Evolutionary conservation across 2,797 vertebrate species (phyloP), one percentile per base, ranked within the genome.

Genomic region (Anguilla pacifica): DNA sequence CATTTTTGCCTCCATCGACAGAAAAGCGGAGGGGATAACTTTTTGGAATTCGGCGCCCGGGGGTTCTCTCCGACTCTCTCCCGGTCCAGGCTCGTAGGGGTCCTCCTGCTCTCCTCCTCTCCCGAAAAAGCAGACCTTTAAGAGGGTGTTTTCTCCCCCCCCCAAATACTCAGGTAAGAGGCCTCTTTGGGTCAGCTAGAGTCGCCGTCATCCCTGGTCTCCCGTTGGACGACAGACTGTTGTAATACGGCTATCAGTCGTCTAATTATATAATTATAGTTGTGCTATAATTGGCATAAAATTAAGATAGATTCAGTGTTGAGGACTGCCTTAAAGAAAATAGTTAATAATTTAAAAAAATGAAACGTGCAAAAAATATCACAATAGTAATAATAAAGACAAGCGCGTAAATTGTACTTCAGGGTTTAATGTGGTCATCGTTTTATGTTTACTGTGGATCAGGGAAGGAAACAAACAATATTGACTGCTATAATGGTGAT

Each of bases 1-100:
- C 94, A 95, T 96, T 97, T 35, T 95, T 96, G 96, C 96, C 93
- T 93, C 94, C 96, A 96, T 97, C 96, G 25, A 96, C 96, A 97
- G 92, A 97, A 97, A 96, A 93, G 90, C 91, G 79, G 93, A 91
- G 93, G 92, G 95, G 94, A 95, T 96, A 96, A 96, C 96, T 93
- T 96, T 96, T 96, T 96, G 96, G 95, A 96, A 93, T 95, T 94
- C 91, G 88, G 94, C 94, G 94, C 83, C 94, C 90, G 90, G 87
- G 92, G 92, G 92, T 94, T 94, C 95, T 96, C 94, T 96, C 95
- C 93, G 93, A 94, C 92, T 93, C 93, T 91, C 51, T 89, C 94
- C 95, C 94, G 87, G 92, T 94, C 93, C 90, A 85, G 92, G 93
- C 93, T 93, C 92, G 90, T 92, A 93, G 92, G 92, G 92, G 35